Percentiles rank a stretch among this genome's conserved stretches.
Conservation (phyloP, 64 coral and sea anemone species). For the Porites australiensis region DNA sequence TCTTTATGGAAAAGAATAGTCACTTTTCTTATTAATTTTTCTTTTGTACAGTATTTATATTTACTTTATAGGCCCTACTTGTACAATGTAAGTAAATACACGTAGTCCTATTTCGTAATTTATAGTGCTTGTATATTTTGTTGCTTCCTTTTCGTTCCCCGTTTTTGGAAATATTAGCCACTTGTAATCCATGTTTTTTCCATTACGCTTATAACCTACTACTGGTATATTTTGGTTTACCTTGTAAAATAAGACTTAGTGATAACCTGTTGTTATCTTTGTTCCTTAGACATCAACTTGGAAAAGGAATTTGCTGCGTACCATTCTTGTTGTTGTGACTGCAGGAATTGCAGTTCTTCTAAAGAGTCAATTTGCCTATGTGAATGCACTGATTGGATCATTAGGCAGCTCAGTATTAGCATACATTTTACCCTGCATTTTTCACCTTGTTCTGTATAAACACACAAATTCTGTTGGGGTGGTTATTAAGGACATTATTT, state of each 20-base stretch:
- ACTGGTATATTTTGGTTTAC: neutral
- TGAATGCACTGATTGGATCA: conserved; percentile 92
- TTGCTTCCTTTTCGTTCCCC: too few relatives aligned
- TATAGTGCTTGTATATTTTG: too few relatives aligned
- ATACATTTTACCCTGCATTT: conserved; percentile 91
- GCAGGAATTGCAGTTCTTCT: conserved; percentile 72
- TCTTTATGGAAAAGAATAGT: too few relatives aligned
- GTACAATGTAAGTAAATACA: too few relatives aligned
- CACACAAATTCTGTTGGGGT: conserved; percentile 73
- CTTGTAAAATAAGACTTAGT: neutral
- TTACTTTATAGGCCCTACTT: too few relatives aligned
- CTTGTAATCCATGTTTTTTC: too few relatives aligned
- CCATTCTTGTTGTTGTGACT: conserved; percentile 73
- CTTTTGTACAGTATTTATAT: too few relatives aligned
- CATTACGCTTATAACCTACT: too few relatives aligned
- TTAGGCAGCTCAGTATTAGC: conserved; percentile 93
- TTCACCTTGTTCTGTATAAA: conserved; percentile 90
- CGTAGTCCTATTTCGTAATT: too few relatives aligned
- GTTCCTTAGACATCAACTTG: conserved; percentile 73
- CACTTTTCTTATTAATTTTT: too few relatives aligned
- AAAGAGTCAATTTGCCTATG: conserved; percentile 94
- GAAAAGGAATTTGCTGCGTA: conserved; percentile 90
- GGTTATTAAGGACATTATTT: conserved; percentile 80
- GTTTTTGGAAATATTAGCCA: too few relatives aligned
- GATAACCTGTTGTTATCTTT: neutral